These are phyloP conservation scores for Hipparchia semele DNA, from an alignment of 2,888 invertebrate genomes.

Conservation along the genomic window DNA sequence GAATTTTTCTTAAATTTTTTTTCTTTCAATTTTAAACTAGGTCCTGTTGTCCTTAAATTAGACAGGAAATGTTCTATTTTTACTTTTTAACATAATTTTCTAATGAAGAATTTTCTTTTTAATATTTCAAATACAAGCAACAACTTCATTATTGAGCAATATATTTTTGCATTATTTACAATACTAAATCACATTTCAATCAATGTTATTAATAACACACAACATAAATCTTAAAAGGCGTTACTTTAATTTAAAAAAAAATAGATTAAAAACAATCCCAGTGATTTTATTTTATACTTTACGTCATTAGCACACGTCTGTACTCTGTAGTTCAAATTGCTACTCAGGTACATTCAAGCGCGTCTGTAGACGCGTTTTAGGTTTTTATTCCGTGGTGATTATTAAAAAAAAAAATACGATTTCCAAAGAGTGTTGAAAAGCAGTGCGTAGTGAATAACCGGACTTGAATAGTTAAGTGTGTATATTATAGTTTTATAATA, in stretches of 20 bases:
- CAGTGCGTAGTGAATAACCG: constrained; percentile 65
- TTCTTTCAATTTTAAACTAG: not conserved
- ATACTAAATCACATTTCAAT: not conserved
- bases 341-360: constrained; percentile 23
- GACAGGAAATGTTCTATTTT: not conserved
- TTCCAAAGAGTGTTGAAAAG: constrained; percentile 43
- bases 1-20: not conserved
- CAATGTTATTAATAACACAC: not conserved
- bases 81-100: not conserved
- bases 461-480: constrained; percentile 55
- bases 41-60: not conserved
- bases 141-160: not conserved
- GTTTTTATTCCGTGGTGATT: constrained; percentile 28
- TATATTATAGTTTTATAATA: constrained; percentile 54
- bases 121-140: too few relatives aligned
- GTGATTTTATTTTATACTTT: constrained; percentile 25
- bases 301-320: constrained; percentile 7
- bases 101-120: not conserved
- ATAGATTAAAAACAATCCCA: constrained; percentile 18
- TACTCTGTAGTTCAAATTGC: constrained; percentile 19
- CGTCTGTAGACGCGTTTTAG: constrained; percentile 23
- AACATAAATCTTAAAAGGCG: constrained; percentile 9
- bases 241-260: constrained; percentile 17
- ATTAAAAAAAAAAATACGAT: constrained; percentile 8
- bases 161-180: not conserved